Base-by-base conservation (phyloP, 1,140 invertebrate genomes). In the Cephus cinctus region DNA sequence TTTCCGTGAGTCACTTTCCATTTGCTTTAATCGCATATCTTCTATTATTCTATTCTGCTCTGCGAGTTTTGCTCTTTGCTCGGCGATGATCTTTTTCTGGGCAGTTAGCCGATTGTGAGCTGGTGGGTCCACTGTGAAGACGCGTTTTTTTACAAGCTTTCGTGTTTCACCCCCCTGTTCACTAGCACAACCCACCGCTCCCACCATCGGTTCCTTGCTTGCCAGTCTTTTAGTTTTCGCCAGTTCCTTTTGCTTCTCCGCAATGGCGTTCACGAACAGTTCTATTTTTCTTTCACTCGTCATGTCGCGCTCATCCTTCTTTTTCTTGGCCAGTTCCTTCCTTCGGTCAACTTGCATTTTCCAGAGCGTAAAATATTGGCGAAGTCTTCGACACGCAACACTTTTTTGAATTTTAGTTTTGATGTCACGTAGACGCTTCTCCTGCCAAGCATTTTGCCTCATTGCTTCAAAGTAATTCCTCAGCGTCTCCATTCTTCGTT, bases 1-100 rank as follows among this genome's bases (percentile, higher is more conserved):
- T 6, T 36, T 57, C 9, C 11, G 52, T n/a, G 63, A 50, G 4
- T 69, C 63, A 1, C 58, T 54, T 20, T 73, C 63, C 14, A 73
- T 59, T 38, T 72, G 60, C 12, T 67, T 67, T 16, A 75, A 14
- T 23, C 61, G 72, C 52, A 75, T 50, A 6, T 73, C 67, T n/a
- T 76, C 65, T 5, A 75, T 75, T 4, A 72, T 59, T 34, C 53
- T 63, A 40, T 59, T 71, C 20, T 74, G 70, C 11, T 72, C 61
- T 0, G 52, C 64, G 12, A 76, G 34, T 52, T 68, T 71, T 2
- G 54, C 36, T 42, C 41, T 67, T 36, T 76, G 72, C 11, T 73
- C 64, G 6, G 64, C 62, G 12, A 76, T 75, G 15, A 76, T 74
- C 20, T 61, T 57, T 12, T 63, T 69, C 16, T 75, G 74, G 4